Percentiles rank a stretch among this genome's conserved stretches.
These are phyloP conservation scores for Aptenodytes forsteri DNA, from an alignment of 2,113 vertebrate genomes.

Conservation along the genomic window DNA sequence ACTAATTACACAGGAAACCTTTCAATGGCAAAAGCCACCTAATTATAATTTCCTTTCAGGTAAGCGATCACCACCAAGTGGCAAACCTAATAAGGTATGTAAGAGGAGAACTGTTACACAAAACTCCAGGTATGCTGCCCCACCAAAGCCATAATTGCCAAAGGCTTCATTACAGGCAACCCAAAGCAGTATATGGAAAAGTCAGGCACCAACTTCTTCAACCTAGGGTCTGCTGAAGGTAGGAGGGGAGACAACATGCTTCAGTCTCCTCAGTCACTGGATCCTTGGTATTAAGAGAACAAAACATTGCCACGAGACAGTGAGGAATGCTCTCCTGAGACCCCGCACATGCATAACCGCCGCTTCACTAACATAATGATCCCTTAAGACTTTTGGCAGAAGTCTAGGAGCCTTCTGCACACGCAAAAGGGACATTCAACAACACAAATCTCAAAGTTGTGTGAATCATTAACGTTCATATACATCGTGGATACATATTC, in stretches of 20 bases:
- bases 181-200: background rate
- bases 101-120: background rate
- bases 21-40: background rate
- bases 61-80: background rate
- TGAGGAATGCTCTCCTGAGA: background rate
- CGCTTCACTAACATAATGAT: background rate
- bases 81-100: background rate
- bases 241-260: background rate
- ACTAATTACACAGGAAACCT: background rate
- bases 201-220: background rate
- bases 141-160: background rate
- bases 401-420: background rate
- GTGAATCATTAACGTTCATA: fast-evolving
- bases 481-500: background rate
- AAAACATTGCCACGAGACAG: background rate
- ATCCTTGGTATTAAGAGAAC: background rate
- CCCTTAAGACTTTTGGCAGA: background rate
- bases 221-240: background rate
- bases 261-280: background rate
- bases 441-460: background rate
- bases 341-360: too few relatives aligned
- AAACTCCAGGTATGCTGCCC: background rate
- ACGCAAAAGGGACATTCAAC: background rate
- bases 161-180: background rate
- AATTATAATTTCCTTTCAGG: background rate